Evolutionary conservation across 2,113 vertebrate genomes (phyloP), one percentile per base, ranked within the genome.

Genomic region (Catharus bicknelli): DNA sequence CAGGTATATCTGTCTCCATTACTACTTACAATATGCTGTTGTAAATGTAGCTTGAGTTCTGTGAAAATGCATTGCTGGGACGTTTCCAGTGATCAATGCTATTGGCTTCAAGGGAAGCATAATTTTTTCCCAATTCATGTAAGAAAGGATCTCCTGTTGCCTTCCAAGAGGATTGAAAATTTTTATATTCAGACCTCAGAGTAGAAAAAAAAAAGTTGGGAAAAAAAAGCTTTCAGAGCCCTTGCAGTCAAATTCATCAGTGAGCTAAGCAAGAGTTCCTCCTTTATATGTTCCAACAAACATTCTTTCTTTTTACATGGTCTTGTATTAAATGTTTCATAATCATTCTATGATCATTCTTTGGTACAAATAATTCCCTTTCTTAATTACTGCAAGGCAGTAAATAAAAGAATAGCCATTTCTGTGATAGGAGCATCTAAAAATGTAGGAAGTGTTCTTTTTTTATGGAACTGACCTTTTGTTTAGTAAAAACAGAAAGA

Each of bases 401-500:
- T 34, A 48, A 55, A 53, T 72, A 89, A 86, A 95, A 93, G 84
- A 92, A 87, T 57, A 94, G 66, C 20, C 66, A 55, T 90, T 83
- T 96, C 86, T 95, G 48, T 88, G 75, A 86, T 93, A 90, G 96
- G n/a, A 92, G 27, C 57, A 87, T 90, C 87, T 78, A 77, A 79
- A 96, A 92, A 77, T 75, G 83, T 89, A 83, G 86, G 54, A 70
- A 84, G 10, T 42, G 47, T 54, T 69, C 38, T 89, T 92, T 95
- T 96, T 94, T 77, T 58, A 88, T 68, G 48, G 57, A 96, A 83
- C 47, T 83, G 83, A 88, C 90, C 70, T 80, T 70, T 95, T 85
- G 86, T 88, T 68, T 47, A 95, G 51, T 50, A 83, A 95, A 95
- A 84, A 68, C 74, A 96, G 95, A 96, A 93, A 81, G 79, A 87